phyloP scores from a whole-genome alignment of 2,797 vertebrate genomes.

The Spinus olivaceus region DNA sequence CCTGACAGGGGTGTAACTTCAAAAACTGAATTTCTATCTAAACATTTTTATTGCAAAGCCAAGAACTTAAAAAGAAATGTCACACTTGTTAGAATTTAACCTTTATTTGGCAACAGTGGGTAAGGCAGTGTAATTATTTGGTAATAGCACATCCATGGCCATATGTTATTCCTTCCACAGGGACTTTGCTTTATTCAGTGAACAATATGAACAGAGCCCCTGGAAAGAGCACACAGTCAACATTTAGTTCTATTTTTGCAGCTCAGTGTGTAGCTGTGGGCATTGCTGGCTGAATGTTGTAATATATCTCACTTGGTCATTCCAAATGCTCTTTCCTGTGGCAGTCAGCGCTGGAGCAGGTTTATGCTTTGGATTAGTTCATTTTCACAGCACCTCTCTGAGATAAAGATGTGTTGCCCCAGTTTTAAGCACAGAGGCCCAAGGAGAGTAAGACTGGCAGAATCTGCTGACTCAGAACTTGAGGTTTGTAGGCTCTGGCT shows the following conservation, averaged over 20 bases:
- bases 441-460: background rate
- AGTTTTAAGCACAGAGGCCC: background rate
- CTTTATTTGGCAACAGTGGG: conserved; percentile 29
- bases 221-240: conserved; percentile 7
- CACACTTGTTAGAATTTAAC: conserved; percentile 28
- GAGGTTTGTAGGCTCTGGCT: background rate
- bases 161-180: conserved; percentile 15
- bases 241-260: background rate
- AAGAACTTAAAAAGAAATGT: background rate
- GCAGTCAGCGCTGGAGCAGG: background rate
- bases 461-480: background rate
- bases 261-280: background rate
- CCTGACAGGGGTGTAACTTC: background rate
- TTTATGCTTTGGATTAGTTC: background rate
- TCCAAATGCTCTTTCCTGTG: background rate
- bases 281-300: background rate
- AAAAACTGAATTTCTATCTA: background rate
- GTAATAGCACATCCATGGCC: background rate
- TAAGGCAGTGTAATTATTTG: conserved; percentile 1
- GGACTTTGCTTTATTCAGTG: background rate
- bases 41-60: background rate
- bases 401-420: background rate
- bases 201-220: background rate
- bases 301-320: background rate
- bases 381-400: background rate